phyloP scores from a whole-genome alignment of 1,140 invertebrate genomes.

The Babylonia areolata region DNA sequence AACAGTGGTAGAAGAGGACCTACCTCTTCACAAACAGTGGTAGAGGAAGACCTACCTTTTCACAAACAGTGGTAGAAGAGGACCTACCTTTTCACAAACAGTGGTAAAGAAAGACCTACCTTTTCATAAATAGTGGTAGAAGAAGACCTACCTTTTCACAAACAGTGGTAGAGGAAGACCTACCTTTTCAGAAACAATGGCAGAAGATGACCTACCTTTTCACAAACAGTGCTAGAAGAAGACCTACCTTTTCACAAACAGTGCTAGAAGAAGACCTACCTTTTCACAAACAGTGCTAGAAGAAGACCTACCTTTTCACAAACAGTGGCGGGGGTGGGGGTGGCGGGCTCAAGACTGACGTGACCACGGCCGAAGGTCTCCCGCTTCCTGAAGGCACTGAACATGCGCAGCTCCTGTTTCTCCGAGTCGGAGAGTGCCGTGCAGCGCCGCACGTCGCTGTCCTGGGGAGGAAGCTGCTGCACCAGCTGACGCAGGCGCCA shows the following conservation, averaged over 20 bases:
- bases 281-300: background rate
- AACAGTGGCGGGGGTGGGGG: background rate
- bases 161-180: too few species aligned
- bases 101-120: too few species aligned
- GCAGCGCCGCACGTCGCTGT: background rate
- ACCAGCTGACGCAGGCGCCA: background rate
- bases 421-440: background rate
- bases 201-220: background rate
- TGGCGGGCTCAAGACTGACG: background rate
- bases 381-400: background rate
- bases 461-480: background rate
- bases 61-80: too few species aligned
- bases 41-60: too few species aligned
- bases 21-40: too few species aligned
- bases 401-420: background rate
- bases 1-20: too few species aligned
- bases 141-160: too few species aligned
- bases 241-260: background rate
- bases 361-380: background rate
- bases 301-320: background rate
- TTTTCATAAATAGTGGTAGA: too few species aligned
- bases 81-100: too few species aligned
- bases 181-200: too few species aligned
- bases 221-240: background rate
- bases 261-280: background rate